phyloP scores from a whole-genome alignment of 2,113 vertebrate genomes.

The Chlorodrepanis virens region DNA sequence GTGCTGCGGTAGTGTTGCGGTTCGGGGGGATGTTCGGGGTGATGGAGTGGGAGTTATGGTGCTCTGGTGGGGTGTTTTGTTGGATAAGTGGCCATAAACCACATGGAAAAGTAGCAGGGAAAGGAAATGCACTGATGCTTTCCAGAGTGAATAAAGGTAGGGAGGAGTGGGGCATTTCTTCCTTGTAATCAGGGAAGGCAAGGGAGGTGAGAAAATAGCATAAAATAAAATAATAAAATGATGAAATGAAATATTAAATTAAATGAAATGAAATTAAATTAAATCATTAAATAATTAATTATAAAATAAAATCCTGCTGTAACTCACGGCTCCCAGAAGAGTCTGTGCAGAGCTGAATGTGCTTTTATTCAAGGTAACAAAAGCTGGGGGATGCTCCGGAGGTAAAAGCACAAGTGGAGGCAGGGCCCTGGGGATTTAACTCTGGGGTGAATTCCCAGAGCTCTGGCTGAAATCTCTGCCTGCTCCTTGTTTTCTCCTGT shows the following conservation, averaged over 20 bases:
- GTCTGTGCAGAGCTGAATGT: background rate
- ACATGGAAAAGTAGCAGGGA: background rate
- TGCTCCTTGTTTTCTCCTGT: background rate
- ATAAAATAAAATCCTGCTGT: background rate
- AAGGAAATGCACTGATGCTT: background rate
- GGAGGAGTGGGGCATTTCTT: background rate
- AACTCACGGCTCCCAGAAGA: background rate
- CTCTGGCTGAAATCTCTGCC: background rate
- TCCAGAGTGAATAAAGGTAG: background rate
- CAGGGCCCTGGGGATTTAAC: background rate
- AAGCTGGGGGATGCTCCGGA: background rate
- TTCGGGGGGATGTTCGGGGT: background rate
- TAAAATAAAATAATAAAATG: no score
- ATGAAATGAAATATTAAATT: background rate
- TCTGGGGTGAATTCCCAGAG: background rate
- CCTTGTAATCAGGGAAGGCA: background rate
- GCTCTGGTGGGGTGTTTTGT: background rate
- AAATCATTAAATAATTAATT: background rate
- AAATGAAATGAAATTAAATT: background rate
- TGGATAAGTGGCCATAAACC: background rate
- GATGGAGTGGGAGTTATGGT: background rate
- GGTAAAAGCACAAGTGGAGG: conserved; percentile 8
- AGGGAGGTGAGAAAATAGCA: rapidly evolving
- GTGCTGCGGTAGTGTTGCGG: rapidly evolving
- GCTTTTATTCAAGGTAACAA: conserved; percentile 51